A percentile compares a stretch with the other conserved stretches of the same genome.
Conservation (phyloP, 2,797 vertebrate genomes). For the Choloepus didactylus region DNA sequence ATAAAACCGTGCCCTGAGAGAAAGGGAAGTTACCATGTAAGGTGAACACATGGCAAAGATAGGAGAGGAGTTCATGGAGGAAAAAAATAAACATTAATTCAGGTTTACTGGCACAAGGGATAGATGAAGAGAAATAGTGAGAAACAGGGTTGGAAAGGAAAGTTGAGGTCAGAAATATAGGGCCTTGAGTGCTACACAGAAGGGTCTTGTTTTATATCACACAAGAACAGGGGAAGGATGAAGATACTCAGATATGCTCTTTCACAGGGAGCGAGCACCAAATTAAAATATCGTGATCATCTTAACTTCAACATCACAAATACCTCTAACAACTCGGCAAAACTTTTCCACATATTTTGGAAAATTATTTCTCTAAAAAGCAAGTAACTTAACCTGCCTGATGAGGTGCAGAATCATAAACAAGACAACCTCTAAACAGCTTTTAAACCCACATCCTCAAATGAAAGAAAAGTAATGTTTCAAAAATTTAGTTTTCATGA, state of each 20-base stretch:
- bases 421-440: too few relatives aligned
- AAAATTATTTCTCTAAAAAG: slow-evolving; percentile 22
- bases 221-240: neutral
- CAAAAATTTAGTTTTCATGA: too few relatives aligned
- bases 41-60: neutral
- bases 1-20: neutral
- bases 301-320: neutral
- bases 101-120: neutral
- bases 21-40: neutral
- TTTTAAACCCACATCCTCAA: too few relatives aligned
- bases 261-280: neutral
- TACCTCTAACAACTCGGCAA: neutral
- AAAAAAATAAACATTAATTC: neutral
- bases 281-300: neutral
- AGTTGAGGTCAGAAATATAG: neutral
- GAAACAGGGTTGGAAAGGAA: neutral
- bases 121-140: neutral
- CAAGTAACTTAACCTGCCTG: neutral
- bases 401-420: neutral
- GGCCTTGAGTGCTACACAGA: neutral
- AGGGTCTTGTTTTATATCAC: neutral
- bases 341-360: neutral
- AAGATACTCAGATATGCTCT: neutral
- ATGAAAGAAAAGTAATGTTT: too few relatives aligned
- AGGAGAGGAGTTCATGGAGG: neutral